Base-by-base conservation (phyloP, 2,888 invertebrate genomes). In the Melipona beecheii region DNA sequence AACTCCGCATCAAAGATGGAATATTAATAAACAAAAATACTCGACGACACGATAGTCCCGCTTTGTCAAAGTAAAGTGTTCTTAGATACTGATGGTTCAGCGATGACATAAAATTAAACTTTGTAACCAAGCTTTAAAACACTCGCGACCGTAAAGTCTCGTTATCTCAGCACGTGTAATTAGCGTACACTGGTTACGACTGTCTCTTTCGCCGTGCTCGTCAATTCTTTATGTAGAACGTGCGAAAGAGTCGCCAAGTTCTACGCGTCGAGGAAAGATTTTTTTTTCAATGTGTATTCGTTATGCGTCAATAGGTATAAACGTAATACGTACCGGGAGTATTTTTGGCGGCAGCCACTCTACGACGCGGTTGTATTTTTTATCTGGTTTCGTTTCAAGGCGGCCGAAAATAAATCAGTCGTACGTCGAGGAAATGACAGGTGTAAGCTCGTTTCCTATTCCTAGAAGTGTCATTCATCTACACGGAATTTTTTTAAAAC, bases 81-180 rank as follows among this genome's bases (percentile, higher is more conserved):
- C 15, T 66, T 65, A 65, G 50, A 70, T 49, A 69, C 75, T 31
- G 78, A 49, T 68, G 31, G 43, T 50, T 69, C 64, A 11, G 54
- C 31, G 64, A 54, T 13, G 64, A 17, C n/a, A 21, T 31, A 52
- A 64, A 74, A 15, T 70, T 52, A 79, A 65, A 43, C 21, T 11
- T 2, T 24, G 24, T 31, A 24, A 74, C 52, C 9, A 43, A 69
- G 78, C 31, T 56, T 71, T 54, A 15, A 72, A 54, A 64, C 5
- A 19, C 21, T 58, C 68, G 75, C 15, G 83, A 69, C 75, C 78
- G n/a, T 84, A 78, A 74, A 73, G 56, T 27, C 49, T 79, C 66
- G 64, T 88, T 86, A 83, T 84, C 84, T 71, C 75, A n/a, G 1
- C 24, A 43, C 82, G 73, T 84, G 78, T 85, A 85, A 88, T 88